Evolutionary conservation across 2,113 vertebrate genomes (phyloP).

Genomic region (Rhipidura dahli): DNA sequence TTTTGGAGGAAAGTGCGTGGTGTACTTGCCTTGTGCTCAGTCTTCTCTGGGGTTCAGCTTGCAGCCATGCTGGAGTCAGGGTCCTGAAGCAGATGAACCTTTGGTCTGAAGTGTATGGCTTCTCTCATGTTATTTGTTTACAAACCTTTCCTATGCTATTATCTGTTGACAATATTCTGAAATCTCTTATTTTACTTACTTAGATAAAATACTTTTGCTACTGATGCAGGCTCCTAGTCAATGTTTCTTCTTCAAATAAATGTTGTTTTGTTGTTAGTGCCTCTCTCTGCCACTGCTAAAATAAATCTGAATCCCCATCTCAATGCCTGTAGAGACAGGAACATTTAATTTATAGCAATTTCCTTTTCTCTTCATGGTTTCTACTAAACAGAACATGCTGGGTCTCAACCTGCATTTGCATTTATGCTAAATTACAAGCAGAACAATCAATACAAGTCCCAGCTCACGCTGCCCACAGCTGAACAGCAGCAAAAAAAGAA

Average conservation of each 20-base stretch:
- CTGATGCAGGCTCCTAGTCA: constrained; percentile 20
- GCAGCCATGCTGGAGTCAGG: neutral
- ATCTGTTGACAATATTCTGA: neutral
- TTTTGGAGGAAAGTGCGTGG: neutral
- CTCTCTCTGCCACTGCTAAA: constrained; percentile 29
- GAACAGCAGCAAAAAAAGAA: neutral
- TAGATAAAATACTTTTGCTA: constrained; percentile 20
- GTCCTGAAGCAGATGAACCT: neutral
- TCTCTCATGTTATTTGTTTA: neutral
- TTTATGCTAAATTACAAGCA: constrained; percentile 57
- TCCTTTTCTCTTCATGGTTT: constrained; percentile 57
- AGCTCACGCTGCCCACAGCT: neutral
- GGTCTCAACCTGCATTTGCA: constrained; percentile 67
- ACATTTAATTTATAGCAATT: constrained; percentile 73
- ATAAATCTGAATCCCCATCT: constrained; percentile 67
- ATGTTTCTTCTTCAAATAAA: constrained; percentile 28
- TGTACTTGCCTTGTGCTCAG: neutral
- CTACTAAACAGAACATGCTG: constrained; percentile 65
- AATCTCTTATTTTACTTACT: neutral
- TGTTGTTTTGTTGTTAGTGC: constrained; percentile 38
- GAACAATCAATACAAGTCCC: constrained; percentile 6
- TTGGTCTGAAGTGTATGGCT: neutral
- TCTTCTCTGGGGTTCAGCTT: neutral
- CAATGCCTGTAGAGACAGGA: constrained; percentile 62
- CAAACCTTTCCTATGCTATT: neutral